These are phyloP conservation scores for Agrotis exclamationis DNA, from an alignment of 2,888 invertebrate species.

Conservation along the genomic window DNA sequence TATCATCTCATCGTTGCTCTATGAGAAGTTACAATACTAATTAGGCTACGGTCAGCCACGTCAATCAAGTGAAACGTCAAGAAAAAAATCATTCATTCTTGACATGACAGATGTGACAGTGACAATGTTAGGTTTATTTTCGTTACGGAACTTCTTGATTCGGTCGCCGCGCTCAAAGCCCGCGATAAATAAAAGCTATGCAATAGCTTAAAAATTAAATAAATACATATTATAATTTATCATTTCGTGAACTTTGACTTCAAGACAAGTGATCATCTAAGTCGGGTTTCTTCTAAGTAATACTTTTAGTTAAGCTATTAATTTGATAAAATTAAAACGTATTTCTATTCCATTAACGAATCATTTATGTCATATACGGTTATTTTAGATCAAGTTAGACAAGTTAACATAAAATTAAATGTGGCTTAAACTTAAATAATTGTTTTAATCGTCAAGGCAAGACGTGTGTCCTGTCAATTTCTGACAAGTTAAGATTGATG, in stretches of 20 bases:
- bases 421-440: slow-evolving; percentile 9
- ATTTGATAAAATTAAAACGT: background rate
- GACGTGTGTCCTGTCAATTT: slow-evolving; percentile 37
- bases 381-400: background rate
- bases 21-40: no score
- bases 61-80: no score
- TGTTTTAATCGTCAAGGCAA: slow-evolving; percentile 8
- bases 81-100: no score
- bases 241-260: background rate
- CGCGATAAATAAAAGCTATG: no score
- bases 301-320: background rate
- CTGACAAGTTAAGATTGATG: slow-evolving; percentile 66
- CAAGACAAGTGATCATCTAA: background rate
- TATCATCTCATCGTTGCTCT: no score
- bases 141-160: no score
- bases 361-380: background rate
- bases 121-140: no score
- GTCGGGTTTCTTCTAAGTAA: background rate
- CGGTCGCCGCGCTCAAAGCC: no score
- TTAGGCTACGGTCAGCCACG: no score
- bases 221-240: background rate
- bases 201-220: no score
- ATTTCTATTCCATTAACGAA: background rate
- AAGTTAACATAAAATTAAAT: slow-evolving; percentile 4
- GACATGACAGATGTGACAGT: no score